Conservation (phyloP, 2,113 vertebrate genomes). For the Anolis carolinensis region DNA sequence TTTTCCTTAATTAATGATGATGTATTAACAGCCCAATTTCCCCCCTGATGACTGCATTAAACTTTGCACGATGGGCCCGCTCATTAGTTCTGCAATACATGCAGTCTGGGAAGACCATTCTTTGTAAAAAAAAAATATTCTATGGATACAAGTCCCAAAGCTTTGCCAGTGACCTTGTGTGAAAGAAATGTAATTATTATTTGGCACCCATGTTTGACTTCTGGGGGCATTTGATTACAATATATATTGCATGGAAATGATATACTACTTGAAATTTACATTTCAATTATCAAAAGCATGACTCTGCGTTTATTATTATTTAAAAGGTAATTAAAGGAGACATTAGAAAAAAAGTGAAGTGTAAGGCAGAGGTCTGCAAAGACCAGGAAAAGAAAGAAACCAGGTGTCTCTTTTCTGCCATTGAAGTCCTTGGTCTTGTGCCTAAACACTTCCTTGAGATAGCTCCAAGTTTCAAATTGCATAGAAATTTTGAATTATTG, state of each 20-base stretch:
- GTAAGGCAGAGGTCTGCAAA: constrained; percentile 5
- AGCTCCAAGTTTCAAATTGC: neutral
- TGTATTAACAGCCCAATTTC: constrained; percentile 50
- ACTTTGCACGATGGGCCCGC: constrained; percentile 34
- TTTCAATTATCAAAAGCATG: constrained; percentile 57
- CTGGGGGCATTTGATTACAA: constrained; percentile 41
- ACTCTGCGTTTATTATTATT: constrained; percentile 51
- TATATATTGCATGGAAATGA: constrained; percentile 53
- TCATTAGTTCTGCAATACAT: constrained; percentile 31
- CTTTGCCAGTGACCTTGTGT: constrained; percentile 55
- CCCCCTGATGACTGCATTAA: constrained; percentile 54
- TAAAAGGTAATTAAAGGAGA: constrained; percentile 47
- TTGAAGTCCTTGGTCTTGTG: neutral
- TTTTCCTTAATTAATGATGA: constrained; percentile 55
- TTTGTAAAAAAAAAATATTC: constrained; percentile 25
- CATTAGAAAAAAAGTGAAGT: constrained; percentile 45
- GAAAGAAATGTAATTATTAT: constrained; percentile 53
- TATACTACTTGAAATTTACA: constrained; percentile 56
- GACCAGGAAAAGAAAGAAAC: constrained; percentile 10
- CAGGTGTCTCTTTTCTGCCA: neutral
- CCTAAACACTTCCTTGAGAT: neutral
- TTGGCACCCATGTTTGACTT: constrained; percentile 44
- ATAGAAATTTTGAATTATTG: neutral
- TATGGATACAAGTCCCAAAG: neutral
- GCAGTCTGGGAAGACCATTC: constrained; percentile 6